Conservation (phyloP, 2,113 vertebrate species). For the Scophthalmus maximus region DNA sequence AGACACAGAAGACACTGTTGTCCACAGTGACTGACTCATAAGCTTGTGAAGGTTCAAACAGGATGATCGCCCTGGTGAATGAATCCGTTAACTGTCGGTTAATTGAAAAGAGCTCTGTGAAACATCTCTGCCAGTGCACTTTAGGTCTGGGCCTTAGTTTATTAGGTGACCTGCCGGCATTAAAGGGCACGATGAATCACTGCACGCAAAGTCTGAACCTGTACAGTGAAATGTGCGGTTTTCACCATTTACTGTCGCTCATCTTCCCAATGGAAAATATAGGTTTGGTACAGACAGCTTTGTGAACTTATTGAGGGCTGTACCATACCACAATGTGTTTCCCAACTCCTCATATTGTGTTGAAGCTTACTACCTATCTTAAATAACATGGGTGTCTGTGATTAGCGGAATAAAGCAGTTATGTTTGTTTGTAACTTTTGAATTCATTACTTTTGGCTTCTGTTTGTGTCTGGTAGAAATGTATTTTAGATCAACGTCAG, state of each 20-base stretch:
- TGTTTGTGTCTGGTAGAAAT: too few species aligned
- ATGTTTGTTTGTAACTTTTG: neutral
- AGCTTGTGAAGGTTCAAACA: neutral
- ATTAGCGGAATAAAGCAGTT: neutral
- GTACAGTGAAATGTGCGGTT: neutral
- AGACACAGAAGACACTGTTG: neutral
- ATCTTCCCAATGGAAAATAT: too few species aligned
- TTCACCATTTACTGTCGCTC: neutral
- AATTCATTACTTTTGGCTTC: neutral
- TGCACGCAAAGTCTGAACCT: too few species aligned
- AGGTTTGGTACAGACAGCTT: neutral
- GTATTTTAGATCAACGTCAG: neutral
- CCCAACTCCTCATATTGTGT: neutral
- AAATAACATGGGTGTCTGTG: neutral
- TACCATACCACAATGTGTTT: neutral
- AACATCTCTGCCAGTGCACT: slow-evolving; percentile 1
- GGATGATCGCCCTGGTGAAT: neutral
- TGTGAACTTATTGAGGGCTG: neutral
- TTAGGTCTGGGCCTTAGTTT: neutral
- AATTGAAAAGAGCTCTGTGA: neutral
- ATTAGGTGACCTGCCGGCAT: neutral
- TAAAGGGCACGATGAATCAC: neutral
- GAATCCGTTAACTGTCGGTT: neutral
- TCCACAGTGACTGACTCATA: neutral
- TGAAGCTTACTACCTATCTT: neutral